A percentile compares a stretch with the other conserved stretches of the same genome.
Conservation (phyloP, 2,888 invertebrate genomes). For the Troglohyphantes excavatus region DNA sequence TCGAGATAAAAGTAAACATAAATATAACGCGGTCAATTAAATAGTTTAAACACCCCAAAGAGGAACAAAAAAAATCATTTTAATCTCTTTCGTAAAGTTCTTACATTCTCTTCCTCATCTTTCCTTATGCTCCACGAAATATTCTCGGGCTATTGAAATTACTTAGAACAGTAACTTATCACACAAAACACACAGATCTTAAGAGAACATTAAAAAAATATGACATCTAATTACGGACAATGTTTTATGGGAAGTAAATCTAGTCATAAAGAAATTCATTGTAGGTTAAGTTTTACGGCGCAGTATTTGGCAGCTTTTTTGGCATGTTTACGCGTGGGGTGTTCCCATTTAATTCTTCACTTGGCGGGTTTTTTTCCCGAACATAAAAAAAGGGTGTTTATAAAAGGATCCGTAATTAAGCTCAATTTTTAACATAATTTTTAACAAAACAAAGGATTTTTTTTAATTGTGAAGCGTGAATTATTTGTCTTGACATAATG, state of each 20-base stretch:
- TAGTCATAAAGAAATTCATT: slow-evolving; percentile 43
- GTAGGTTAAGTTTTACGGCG: not conserved
- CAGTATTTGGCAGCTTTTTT: slow-evolving; percentile 16
- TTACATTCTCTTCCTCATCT: not conserved
- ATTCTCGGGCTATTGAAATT: slow-evolving; percentile 44
- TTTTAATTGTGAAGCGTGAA: not conserved
- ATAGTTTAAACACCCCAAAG: slow-evolving; percentile 13
- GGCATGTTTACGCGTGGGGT: slow-evolving; percentile 22
- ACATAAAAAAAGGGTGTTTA: not conserved
- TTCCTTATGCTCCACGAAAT: slow-evolving; percentile 31
- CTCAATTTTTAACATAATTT: slow-evolving; percentile 35
- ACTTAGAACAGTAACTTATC: slow-evolving; percentile 51
- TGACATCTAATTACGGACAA: slow-evolving; percentile 44
- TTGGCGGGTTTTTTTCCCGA: not conserved
- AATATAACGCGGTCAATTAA: slow-evolving; percentile 12
- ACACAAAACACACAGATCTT: slow-evolving; percentile 35
- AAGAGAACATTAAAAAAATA: slow-evolving; percentile 14
- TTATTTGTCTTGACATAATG: slow-evolving; percentile 9
- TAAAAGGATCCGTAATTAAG: slow-evolving; percentile 38
- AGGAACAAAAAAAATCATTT: slow-evolving; percentile 14
- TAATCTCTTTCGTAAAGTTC: not conserved
- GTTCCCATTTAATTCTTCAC: slow-evolving; percentile 7
- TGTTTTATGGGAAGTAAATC: slow-evolving; percentile 56
- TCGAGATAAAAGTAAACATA: not conserved
- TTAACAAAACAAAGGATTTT: not conserved